phyloP scores from a whole-genome alignment of 2,797 vertebrate genomes.

The Botia kubotai region DNA sequence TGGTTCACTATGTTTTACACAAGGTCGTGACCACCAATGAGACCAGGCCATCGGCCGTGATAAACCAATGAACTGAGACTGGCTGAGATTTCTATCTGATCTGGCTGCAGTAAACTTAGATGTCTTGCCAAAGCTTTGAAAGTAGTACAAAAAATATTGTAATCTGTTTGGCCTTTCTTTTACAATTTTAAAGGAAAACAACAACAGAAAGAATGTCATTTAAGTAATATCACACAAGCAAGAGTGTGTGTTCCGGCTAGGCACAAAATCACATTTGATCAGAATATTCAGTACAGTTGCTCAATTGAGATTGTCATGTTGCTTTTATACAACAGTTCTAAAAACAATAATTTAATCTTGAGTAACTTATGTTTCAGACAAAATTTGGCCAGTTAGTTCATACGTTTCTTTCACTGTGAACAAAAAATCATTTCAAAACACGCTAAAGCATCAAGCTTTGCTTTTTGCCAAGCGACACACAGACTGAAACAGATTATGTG shows the following conservation, averaged over 20 bases:
- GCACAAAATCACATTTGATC: background rate
- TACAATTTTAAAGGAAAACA: background rate
- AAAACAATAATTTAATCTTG: background rate
- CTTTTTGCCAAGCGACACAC: background rate
- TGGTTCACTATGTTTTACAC: constrained; percentile 62
- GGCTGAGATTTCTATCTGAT: constrained; percentile 15
- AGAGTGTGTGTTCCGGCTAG: background rate
- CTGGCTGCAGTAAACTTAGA: background rate
- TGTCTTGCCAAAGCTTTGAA: background rate
- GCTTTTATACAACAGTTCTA: too few relatives aligned
- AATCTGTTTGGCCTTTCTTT: background rate
- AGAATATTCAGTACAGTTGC: background rate
- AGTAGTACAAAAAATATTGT: background rate
- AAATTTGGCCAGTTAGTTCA: background rate
- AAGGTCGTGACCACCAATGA: constrained; percentile 58
- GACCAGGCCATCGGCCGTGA: background rate
- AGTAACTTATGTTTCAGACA: background rate
- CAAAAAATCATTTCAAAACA: background rate
- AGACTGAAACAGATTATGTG: background rate
- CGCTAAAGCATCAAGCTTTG: background rate
- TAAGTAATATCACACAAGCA: background rate
- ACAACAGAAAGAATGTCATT: background rate
- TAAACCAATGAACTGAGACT: constrained; percentile 42
- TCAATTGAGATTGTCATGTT: background rate
- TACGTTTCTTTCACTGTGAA: background rate